Base-by-base conservation (phyloP, 2,888 invertebrate genomes). In the Eristalinus aeneus region DNA sequence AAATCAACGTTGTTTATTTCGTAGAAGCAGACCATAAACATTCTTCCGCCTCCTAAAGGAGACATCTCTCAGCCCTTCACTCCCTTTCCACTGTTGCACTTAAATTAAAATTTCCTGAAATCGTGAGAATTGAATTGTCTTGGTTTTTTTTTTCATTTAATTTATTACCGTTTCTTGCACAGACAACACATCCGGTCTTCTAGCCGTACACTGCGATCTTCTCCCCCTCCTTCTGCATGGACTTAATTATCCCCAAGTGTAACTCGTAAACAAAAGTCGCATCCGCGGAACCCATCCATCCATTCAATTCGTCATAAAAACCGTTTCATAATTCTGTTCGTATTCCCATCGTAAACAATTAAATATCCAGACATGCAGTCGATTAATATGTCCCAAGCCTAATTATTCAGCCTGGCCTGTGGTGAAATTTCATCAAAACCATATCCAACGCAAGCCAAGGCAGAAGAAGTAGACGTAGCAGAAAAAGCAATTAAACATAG, bases 401-500 rank as follows among this genome's bases (percentile, higher is more conserved):
- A 75, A 67, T 79, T 79, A 79, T 72, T 79, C 65, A 79, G 61
- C 67, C 16, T 27, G 64, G 32, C 60, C 65, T 63, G 80, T 80
- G 74, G 76, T 80, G 68, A 76, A 85, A 76, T 77, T 75, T 34
- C 60, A 76, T 63, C 68, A 69, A 68, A 77, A 68, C 67, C 32
- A 75, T 63, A 60, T 53, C 54, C 60, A 54, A 58, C 60, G 36
- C 8, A 22, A 10, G 10, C 6, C 2, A 10, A n/a, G 8, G n/a
- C n/a, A 34, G 16, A 46, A 31, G 22, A 69, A 27, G 61, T 10
- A 56, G n/a, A 23, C 23, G 32, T 12, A 71, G 12, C 20, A 23
- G 56, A 58, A 76, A 32, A 79, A 81, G 80, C 75, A 80, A 81
- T 80, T 74, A 77, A 77, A 76, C 56, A 53, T 60, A 34, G 56